phyloP scores from a whole-genome alignment of 2,888 invertebrate genomes.

The Callosobruchus maculatus region DNA sequence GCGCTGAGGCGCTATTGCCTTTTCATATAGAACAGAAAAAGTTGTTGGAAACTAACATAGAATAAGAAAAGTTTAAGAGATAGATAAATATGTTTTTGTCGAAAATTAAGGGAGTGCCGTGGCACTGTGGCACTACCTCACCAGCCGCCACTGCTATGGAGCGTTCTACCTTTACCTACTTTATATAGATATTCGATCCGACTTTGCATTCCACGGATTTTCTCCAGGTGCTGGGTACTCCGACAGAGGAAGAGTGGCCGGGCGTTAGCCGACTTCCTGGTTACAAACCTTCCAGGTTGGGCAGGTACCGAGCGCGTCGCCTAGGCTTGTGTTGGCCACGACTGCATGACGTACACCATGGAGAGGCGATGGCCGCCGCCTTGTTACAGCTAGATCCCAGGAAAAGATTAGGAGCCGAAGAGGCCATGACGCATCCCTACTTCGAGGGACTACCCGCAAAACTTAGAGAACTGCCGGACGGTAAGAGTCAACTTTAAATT shows the following conservation, averaged over 20 bases:
- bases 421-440: constrained; percentile 85
- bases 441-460: constrained; percentile 87
- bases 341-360: constrained; percentile 84
- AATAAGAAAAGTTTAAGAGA: too few relatives aligned
- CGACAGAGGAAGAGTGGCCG: constrained; percentile 89
- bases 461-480: constrained; percentile 87
- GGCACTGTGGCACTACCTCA: too few relatives aligned
- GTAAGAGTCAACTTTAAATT: constrained; percentile 55
- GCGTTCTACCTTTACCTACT: too few relatives aligned
- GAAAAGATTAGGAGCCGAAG: constrained; percentile 79
- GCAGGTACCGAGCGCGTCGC: constrained; percentile 70
- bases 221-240: constrained; percentile 83
- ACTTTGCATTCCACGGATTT: background rate
- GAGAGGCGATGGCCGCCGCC: constrained; percentile 81
- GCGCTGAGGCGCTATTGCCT: too few relatives aligned
- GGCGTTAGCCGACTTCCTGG: constrained; percentile 86
- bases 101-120: too few relatives aligned
- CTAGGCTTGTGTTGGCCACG: constrained; percentile 86
- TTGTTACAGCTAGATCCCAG: constrained; percentile 85
- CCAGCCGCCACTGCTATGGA: too few relatives aligned
- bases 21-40: too few relatives aligned
- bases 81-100: too few relatives aligned
- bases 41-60: too few relatives aligned
- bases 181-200: too few relatives aligned
- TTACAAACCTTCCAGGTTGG: constrained; percentile 74